Evolutionary conservation across 2,113 vertebrate species (phyloP), one percentile per base, ranked within the genome.

Genomic region (Acanthisitta chloris): DNA sequence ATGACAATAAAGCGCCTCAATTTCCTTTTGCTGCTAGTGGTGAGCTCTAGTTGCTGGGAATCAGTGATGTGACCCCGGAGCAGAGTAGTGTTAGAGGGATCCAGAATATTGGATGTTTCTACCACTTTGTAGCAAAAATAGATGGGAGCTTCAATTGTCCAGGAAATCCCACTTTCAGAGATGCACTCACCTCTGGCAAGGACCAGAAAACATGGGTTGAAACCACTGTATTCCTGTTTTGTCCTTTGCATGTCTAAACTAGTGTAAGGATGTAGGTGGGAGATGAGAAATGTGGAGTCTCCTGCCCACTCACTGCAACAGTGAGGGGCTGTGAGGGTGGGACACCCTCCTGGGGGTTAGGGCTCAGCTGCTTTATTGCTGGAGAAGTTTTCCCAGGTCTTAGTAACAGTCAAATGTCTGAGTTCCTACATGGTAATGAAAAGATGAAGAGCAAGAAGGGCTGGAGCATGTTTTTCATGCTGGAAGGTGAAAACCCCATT

Each of bases 121-220:
- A 97, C 97, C 20, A 98, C 98, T 92, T 98, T 98, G 92, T 98
- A 98, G 72, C 97, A 98, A 62, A 99, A 98, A 61, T 97, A 96
- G 70, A 98, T 98, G 67, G 98, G 98, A 61, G 98, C 98, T 94
- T 98, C 97, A 29, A 98, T 92, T 2, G 97, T 98, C 98, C 98
- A 98, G 73, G 97, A 97, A 58, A 97, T 95, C 7, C 98, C 98
- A 7, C 54, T 92, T 52, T 98, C 93, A 1, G 97, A 97, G 90
- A 94, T 14, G 31, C 81, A 96, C 89, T 99, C 98, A 15, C 94
- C 97, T 92, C 98, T 98, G 97, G 59, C 46, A 96, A 66, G 81
- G 54, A 97, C 51, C 16, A 79, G 92, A 93, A 80, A 97, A 70
- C 88, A 73, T 1, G 10, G 33, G 64, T 73, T 40, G 73, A 48